Conservation (phyloP, 2,888 invertebrate species). For the Ptycholaimellus sp. region DNA sequence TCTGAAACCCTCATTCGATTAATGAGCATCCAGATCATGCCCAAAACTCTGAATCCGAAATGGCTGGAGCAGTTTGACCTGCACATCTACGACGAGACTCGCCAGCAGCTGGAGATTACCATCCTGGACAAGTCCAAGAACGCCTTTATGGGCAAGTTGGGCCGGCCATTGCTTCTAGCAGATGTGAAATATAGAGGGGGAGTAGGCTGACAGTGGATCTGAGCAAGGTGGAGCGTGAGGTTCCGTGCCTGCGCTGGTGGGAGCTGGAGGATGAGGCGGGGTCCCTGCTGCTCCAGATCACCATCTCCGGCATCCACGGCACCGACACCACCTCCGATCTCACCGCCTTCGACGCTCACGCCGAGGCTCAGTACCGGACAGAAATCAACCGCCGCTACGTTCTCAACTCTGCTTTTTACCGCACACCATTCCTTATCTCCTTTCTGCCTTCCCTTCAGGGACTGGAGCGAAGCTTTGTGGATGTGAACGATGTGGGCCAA, state of each 20-base stretch:
- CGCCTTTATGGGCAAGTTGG: constrained; percentile 55
- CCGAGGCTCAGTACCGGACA: constrained; percentile 43
- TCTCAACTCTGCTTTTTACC: too few relatives aligned
- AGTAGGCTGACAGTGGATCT: too few relatives aligned
- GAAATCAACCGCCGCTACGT: constrained; percentile 40
- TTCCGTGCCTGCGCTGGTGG: constrained; percentile 66
- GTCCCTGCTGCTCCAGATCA: constrained; percentile 53
- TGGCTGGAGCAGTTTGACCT: constrained; percentile 95
- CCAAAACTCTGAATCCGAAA: constrained; percentile 58
- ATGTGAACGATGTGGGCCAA: constrained; percentile 66
- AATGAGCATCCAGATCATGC: constrained; percentile 28
- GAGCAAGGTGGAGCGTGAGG: constrained; percentile 55
- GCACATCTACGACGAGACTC: constrained; percentile 75
- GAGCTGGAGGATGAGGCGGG: constrained; percentile 54
- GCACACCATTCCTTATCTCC: too few relatives aligned
- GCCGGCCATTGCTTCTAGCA: neutral
- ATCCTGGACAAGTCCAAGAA: constrained; percentile 68
- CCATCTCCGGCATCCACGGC: constrained; percentile 76
- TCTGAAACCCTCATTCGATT: too few relatives aligned
- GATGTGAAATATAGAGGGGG: too few relatives aligned
- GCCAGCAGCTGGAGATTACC: constrained; percentile 66
- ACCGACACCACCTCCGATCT: constrained; percentile 73
- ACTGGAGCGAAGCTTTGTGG: constrained; percentile 44
- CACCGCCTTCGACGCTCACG: constrained; percentile 54
- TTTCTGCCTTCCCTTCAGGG: too few relatives aligned